These are phyloP conservation scores for Megalops atlanticus DNA, from an alignment of 2,113 vertebrate species.

Conservation along the genomic window DNA sequence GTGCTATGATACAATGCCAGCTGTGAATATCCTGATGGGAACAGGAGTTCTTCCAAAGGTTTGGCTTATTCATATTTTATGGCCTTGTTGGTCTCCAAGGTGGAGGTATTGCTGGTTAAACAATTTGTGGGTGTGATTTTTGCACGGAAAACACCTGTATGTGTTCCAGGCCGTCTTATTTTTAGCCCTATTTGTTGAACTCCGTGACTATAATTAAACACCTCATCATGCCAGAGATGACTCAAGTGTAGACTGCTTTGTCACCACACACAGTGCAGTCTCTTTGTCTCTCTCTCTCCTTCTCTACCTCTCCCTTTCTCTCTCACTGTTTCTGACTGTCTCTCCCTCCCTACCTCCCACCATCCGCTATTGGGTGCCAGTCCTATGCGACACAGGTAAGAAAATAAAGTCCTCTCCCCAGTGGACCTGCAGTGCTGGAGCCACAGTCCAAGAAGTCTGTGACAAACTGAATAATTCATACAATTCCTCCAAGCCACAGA, in stretches of 20 bases:
- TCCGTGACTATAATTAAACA: background rate
- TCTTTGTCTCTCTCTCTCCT: too few relatives aligned
- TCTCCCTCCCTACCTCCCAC: background rate
- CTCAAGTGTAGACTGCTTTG: too few relatives aligned
- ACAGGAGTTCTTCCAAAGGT: background rate
- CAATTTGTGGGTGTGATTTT: background rate
- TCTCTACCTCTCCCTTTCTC: background rate
- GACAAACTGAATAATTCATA: background rate
- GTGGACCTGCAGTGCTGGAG: background rate
- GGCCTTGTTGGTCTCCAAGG: background rate
- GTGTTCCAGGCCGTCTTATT: background rate
- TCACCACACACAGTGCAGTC: too few relatives aligned
- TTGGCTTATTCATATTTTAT: constrained; percentile 25
- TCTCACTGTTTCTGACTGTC: background rate
- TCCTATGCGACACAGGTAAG: background rate
- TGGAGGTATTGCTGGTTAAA: background rate
- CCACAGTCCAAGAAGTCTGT: background rate
- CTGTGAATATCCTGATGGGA: background rate
- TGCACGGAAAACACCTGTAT: background rate
- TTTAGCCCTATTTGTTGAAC: background rate
- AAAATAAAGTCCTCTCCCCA: background rate
- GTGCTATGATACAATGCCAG: constrained; percentile 11
- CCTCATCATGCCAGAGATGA: background rate
- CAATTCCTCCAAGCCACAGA: too few relatives aligned
- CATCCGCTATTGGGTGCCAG: background rate